These are phyloP conservation scores for Calephelis nemesis DNA, from an alignment of 1,140 invertebrate species.

Conservation along the genomic window DNA sequence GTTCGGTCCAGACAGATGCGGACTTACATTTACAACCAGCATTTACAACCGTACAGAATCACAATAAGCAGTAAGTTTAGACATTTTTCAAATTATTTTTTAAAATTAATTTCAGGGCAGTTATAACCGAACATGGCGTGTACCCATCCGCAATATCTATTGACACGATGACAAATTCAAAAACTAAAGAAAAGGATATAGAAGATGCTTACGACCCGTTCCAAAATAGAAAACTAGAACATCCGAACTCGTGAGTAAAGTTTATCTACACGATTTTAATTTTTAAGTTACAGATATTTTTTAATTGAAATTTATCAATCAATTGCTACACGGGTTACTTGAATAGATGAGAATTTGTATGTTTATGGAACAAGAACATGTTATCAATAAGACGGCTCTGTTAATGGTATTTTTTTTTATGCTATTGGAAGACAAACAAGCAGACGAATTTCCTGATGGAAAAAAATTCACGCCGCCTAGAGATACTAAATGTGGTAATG, in stretches of 20 bases:
- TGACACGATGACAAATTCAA: conserved; percentile 59
- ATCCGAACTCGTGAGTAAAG: conserved; percentile 83
- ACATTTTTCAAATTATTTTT: background rate
- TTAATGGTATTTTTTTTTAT: too few relatives aligned
- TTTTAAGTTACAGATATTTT: too few relatives aligned
- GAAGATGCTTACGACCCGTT: conserved; percentile 83
- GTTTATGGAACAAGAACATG: too few relatives aligned
- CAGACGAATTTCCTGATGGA: too few relatives aligned
- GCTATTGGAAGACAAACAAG: too few relatives aligned
- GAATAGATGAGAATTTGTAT: too few relatives aligned
- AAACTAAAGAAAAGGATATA: conserved; percentile 59
- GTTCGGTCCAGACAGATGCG: too few relatives aligned
- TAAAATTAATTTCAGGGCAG: conserved; percentile 53
- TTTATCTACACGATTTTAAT: background rate
- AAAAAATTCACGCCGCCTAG: too few relatives aligned
- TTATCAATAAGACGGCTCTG: too few relatives aligned
- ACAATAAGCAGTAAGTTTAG: background rate
- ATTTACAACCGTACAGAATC: background rate
- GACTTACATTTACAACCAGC: too few relatives aligned
- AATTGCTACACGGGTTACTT: background rate
- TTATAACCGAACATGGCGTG: conserved; percentile 65
- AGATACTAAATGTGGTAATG: too few relatives aligned
- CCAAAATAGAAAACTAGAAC: conserved; percentile 82
- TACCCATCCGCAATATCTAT: conserved; percentile 67
- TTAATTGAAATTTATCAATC: background rate